Base-by-base conservation (phyloP, 2,113 vertebrate genomes). In the Meles meles region DNA sequence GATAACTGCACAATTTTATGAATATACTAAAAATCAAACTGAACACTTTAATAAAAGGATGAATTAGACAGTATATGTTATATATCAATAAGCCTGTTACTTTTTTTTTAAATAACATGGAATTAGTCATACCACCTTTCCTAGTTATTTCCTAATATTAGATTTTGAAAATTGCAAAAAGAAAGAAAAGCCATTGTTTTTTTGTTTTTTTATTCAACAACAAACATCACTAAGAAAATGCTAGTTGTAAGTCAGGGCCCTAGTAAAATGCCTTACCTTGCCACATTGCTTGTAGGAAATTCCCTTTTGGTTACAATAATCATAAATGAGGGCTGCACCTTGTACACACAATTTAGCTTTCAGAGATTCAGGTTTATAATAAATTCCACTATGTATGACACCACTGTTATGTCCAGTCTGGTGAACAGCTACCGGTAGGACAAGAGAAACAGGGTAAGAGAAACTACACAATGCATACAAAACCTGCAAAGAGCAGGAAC, bases 331-430 rank as follows among this genome's bases (percentile, higher is more conserved):
- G 9, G 98, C 98, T 67, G 99, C 98, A 5, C 99, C 99, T 39
- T 99, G 98, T 92, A 99, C 99, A 90, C 99, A 99, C 74, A 99
- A 98, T 47, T 98, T 99, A 47, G 99, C 99, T 98, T 99, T 99
- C 96, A 99, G 99, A 23, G 99, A 99, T 1, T 99, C 99, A 0
- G 99, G 99, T 0, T 98, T 99, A 99, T 99, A 99, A 98, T 99
- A 99, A 98, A 99, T 99, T 8, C 99, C 99, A 9, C 99, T 99
- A 99, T 99, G 99, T 98, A 99, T 99, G 93, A 99, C 99, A 1
- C 99, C 99, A 42, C 99, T 99, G 99, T 99, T 99, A 96, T 99
- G 99, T 15, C 99, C 99, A 21, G 99, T 99, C 98, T 99, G 99
- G 95, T 99, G 99, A 9, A 97, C 2, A 93, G 99, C 99, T 99